Evolutionary conservation across 2,888 invertebrate genomes (phyloP).

Genomic region (Hedychridium roseum): DNA sequence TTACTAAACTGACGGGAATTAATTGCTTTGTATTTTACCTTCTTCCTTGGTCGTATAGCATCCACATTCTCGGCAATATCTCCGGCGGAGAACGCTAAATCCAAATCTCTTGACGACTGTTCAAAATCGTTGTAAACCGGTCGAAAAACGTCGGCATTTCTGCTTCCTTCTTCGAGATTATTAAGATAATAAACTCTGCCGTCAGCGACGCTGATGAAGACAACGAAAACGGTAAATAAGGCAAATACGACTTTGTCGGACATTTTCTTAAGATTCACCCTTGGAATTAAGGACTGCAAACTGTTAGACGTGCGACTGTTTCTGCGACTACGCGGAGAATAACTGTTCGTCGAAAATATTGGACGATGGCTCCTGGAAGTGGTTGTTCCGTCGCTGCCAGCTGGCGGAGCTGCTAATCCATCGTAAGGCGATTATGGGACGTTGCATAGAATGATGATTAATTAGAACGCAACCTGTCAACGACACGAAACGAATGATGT

Average conservation of each 20-base stretch:
- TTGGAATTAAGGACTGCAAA: too few relatives aligned
- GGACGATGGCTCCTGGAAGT: constrained; percentile 8
- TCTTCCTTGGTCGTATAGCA: constrained; percentile 15
- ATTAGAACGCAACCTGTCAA: constrained; percentile 21
- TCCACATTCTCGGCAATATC: constrained; percentile 21
- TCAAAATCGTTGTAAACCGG: constrained; percentile 27
- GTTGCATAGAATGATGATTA: constrained; percentile 27
- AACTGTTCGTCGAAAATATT: constrained; percentile 19
- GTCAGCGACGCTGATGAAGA: constrained; percentile 1
- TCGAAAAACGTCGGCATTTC: constrained; percentile 23
- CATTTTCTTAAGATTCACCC: too few relatives aligned
- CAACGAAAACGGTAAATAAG: constrained; percentile 7
- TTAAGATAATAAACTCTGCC: constrained; percentile 38
- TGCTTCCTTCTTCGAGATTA: constrained; percentile 17
- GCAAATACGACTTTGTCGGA: too few relatives aligned
- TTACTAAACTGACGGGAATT: too few relatives aligned
- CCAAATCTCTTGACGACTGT: constrained; percentile 52
- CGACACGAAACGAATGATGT: constrained; percentile 11
- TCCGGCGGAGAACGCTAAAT: constrained; percentile 46
- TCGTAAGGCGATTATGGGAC: constrained; percentile 45
- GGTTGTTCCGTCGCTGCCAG: constrained; percentile 9
- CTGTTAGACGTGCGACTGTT: too few relatives aligned
- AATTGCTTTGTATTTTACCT: too few relatives aligned
- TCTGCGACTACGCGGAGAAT: too few relatives aligned
- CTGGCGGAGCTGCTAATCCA: constrained; percentile 39